These are phyloP conservation scores for Hemichromis elongatus DNA, from an alignment of 2,113 vertebrate genomes.

Conservation along the genomic window DNA sequence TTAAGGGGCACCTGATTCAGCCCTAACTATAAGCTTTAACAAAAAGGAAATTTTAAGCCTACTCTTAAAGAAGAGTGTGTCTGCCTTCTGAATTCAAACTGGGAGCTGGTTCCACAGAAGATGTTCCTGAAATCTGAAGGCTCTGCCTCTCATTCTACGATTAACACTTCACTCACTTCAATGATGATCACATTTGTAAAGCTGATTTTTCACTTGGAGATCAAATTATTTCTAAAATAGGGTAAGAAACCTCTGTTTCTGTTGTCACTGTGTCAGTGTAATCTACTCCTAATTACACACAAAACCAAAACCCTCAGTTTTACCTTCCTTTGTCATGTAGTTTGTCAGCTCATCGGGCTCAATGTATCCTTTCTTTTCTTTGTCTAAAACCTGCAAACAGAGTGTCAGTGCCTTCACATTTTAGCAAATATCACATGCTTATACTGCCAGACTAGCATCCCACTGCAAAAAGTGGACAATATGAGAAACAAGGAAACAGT, in stretches of 20 bases:
- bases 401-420: neutral
- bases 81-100: neutral
- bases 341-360: constrained; percentile 81
- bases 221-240: neutral
- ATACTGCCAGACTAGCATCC: neutral
- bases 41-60: neutral
- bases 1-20: neutral
- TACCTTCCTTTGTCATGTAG: constrained; percentile 89
- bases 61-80: neutral
- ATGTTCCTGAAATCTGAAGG: neutral
- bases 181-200: neutral
- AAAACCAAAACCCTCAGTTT: neutral
- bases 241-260: neutral
- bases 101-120: neutral
- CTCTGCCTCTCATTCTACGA: neutral
- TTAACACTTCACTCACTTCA: neutral
- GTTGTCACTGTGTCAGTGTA: neutral
- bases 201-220: neutral
- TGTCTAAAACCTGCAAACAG: constrained; percentile 82
- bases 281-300: neutral
- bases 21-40: neutral
- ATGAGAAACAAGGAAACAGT: neutral
- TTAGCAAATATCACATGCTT: neutral
- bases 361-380: constrained; percentile 80
- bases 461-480: neutral